Percentiles rank a stretch among this genome's conserved stretches.
Evolutionary conservation across 1,140 invertebrate species (phyloP).

Genomic region (Helicoverpa zea): DNA sequence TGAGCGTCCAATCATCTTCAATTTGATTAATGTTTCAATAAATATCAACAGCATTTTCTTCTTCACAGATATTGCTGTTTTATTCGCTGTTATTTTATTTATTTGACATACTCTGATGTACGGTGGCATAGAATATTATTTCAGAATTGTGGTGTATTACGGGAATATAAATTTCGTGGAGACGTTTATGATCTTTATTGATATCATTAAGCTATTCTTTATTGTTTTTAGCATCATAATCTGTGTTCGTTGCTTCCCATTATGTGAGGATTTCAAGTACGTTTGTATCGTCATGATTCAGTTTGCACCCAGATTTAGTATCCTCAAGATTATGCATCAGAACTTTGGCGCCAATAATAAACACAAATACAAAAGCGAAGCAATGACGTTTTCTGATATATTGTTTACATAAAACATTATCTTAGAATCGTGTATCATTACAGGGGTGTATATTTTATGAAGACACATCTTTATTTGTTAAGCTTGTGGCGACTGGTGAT

Average conservation of each 20-base stretch:
- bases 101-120: slow-evolving; percentile 38
- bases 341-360: too few species aligned
- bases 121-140: slow-evolving; percentile 16
- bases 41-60: slow-evolving; percentile 40
- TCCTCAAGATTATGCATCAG: too few species aligned
- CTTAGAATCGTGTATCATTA: slow-evolving; percentile 24
- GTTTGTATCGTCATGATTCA: too few species aligned
- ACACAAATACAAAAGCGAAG: too few species aligned
- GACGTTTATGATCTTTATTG: slow-evolving; percentile 16
- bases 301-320: too few species aligned
- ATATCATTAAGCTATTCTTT: background rate
- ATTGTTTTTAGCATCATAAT: background rate
- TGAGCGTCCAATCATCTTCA: slow-evolving; percentile 31
- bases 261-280: too few species aligned
- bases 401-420: slow-evolving; percentile 1
- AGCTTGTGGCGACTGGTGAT: slow-evolving; percentile 4
- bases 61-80: slow-evolving; percentile 17
- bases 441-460: slow-evolving; percentile 13
- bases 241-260: too few species aligned
- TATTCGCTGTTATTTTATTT: slow-evolving; percentile 25
- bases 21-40: slow-evolving; percentile 46
- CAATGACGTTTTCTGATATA: background rate
- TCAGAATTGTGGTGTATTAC: slow-evolving; percentile 30
- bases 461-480: slow-evolving; percentile 36
- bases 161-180: slow-evolving; percentile 15